Percentiles rank a stretch among this genome's conserved stretches.
These are phyloP conservation scores for Glaucomys volans DNA, from an alignment of 2,113 vertebrate genomes.

Conservation along the genomic window DNA sequence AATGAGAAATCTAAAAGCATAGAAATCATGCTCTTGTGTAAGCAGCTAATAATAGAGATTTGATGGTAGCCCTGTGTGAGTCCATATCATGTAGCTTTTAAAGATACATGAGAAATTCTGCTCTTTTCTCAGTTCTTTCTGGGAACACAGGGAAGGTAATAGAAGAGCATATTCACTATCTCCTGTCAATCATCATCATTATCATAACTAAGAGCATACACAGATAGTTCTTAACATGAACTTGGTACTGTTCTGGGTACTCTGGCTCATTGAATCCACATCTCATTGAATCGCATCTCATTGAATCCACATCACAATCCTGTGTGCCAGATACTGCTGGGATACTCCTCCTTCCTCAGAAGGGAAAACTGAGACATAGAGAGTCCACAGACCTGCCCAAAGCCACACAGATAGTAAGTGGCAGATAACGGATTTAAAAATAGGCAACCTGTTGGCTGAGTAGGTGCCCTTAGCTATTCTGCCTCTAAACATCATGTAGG, in stretches of 20 bases:
- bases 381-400: background rate
- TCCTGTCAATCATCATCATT: background rate
- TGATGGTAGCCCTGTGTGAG: background rate
- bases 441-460: accelerated
- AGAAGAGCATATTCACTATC: background rate
- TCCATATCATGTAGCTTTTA: background rate
- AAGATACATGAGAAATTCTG: background rate
- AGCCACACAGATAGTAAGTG: background rate
- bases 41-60: background rate
- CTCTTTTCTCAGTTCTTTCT: background rate
- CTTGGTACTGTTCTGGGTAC: background rate
- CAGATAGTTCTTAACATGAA: background rate
- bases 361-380: background rate
- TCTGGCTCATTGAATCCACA: background rate
- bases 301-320: background rate
- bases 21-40: background rate
- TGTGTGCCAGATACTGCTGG: accelerated
- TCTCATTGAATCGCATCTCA: background rate
- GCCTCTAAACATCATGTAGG: too few relatives aligned
- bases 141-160: background rate
- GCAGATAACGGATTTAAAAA: background rate
- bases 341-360: background rate
- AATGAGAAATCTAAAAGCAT: background rate
- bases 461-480: background rate
- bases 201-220: background rate